A percentile compares a stretch with the other conserved stretches of the same genome.
phyloP scores from a whole-genome alignment of 1,140 invertebrate species.

The Danaus plexippus region DNA sequence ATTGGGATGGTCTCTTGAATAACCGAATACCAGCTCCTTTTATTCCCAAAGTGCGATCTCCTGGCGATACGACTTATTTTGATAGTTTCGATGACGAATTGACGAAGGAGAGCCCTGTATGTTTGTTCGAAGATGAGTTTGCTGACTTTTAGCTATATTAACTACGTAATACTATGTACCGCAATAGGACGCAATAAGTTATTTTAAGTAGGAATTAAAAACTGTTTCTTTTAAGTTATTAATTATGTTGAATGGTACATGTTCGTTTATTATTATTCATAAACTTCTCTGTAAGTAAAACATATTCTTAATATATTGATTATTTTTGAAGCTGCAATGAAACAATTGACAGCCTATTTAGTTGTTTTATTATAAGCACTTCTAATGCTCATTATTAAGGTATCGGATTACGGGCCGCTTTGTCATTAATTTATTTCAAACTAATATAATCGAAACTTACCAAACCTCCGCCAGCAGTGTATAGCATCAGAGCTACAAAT shows the following conservation, averaged over 20 bases:
- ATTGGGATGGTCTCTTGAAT: slow-evolving; percentile 90
- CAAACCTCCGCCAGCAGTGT: slow-evolving; percentile 81
- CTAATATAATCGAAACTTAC: slow-evolving; percentile 67
- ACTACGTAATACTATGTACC: slow-evolving; percentile 7
- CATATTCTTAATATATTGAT: no score
- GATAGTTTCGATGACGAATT: slow-evolving; percentile 75
- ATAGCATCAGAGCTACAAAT: slow-evolving; percentile 79
- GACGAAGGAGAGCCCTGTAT: slow-evolving; percentile 54
- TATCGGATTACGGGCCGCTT: no score
- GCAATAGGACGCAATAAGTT: slow-evolving; percentile 7
- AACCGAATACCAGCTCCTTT: slow-evolving; percentile 84
- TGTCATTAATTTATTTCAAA: neutral
- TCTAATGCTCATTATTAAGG: no score
- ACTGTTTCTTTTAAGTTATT: slow-evolving; percentile 25
- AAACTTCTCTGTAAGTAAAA: neutral
- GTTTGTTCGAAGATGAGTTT: slow-evolving; percentile 64
- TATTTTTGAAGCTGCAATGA: neutral
- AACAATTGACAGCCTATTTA: neutral
- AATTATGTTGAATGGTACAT: no score
- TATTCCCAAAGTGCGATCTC: slow-evolving; percentile 79
- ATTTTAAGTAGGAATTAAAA: slow-evolving; percentile 7
- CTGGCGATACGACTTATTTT: slow-evolving; percentile 87
- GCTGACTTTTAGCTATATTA: slow-evolving; percentile 52
- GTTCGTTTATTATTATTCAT: neutral
- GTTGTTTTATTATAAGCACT: no score